Evolutionary conservation across 2,113 vertebrate genomes (phyloP).

Genomic region (Copsychus sechellarum): DNA sequence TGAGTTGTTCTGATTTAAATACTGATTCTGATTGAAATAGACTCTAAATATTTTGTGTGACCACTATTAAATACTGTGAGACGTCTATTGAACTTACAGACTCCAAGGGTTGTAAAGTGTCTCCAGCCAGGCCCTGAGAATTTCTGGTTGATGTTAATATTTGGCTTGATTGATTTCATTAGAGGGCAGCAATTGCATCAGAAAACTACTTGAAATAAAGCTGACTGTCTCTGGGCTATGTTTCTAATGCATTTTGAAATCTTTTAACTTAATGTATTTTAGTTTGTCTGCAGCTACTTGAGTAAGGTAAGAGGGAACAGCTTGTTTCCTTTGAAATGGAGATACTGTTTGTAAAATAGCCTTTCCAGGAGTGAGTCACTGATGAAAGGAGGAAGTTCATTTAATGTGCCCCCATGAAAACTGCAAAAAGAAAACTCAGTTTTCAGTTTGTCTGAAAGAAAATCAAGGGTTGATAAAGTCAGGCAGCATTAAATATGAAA

Average conservation of each 20-base stretch:
- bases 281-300: slow-evolving; percentile 17
- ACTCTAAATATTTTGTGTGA: not conserved
- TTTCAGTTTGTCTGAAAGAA: slow-evolving; percentile 9
- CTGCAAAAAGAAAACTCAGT: not conserved
- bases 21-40: not conserved
- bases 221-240: not conserved
- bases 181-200: not conserved
- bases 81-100: not conserved
- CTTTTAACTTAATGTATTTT: slow-evolving; percentile 32
- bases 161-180: not conserved
- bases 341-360: slow-evolving; percentile 16
- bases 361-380: slow-evolving; percentile 38
- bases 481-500: not conserved
- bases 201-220: not conserved
- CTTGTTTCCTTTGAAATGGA: slow-evolving; percentile 21
- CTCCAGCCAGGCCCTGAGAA: not conserved
- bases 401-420: slow-evolving; percentile 5
- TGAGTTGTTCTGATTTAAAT: not conserved
- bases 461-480: not conserved
- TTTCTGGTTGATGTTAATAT: not conserved
- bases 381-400: slow-evolving; percentile 2
- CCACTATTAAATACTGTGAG: not conserved
- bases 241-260: slow-evolving; percentile 34
- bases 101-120: not conserved
- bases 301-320: slow-evolving; percentile 33